These are phyloP conservation scores for Pterophyllum scalare DNA, from an alignment of 2,113 vertebrate species.

Conservation along the genomic window DNA sequence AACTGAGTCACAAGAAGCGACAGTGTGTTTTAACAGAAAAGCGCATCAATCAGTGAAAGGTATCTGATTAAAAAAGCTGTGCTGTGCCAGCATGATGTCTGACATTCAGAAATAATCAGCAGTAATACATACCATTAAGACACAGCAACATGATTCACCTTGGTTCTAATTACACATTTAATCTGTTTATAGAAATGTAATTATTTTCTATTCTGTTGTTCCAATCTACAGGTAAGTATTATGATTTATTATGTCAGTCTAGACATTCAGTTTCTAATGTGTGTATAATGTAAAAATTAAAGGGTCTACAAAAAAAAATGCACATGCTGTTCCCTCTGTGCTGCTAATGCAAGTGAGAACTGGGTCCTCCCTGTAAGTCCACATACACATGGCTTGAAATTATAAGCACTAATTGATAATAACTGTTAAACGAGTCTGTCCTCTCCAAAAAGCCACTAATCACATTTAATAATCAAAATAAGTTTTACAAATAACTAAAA, in stretches of 20 bases:
- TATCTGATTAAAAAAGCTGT: neutral
- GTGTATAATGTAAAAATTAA: neutral
- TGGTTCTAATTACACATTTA: constrained; percentile 1
- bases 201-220: neutral
- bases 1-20: neutral
- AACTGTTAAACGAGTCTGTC: neutral
- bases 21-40: neutral
- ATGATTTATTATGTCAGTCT: neutral
- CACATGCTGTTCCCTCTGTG: neutral
- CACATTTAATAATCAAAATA: neutral
- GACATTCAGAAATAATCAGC: neutral
- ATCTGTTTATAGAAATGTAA: neutral
- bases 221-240: neutral
- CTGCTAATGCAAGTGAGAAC: neutral
- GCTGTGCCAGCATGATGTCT: neutral
- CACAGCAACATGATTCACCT: neutral
- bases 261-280: neutral
- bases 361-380: neutral
- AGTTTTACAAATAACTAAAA: too few relatives aligned
- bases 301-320: neutral
- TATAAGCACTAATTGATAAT: neutral
- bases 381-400: neutral
- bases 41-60: neutral
- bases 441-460: neutral
- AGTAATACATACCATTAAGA: neutral